These are phyloP conservation scores for Rhinoraja longicauda DNA, from an alignment of 2,797 vertebrate genomes.

Conservation along the genomic window DNA sequence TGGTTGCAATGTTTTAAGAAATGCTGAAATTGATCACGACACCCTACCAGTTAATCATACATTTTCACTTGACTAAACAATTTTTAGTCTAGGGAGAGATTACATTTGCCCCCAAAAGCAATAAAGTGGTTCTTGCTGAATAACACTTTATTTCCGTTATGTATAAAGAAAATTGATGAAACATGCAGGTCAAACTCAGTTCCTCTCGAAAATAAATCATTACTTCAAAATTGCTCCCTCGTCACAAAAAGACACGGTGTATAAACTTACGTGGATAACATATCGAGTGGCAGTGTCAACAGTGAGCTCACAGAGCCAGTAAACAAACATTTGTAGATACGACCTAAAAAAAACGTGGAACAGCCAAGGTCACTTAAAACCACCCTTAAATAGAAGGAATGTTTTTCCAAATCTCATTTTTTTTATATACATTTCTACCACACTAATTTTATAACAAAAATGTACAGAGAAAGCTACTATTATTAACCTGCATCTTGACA, in stretches of 20 bases:
- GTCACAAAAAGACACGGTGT: not conserved
- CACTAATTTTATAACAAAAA: not conserved
- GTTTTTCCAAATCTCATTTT: not conserved
- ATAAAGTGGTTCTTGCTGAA: not conserved
- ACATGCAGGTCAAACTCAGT: no score
- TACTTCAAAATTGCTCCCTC: constrained; percentile 3
- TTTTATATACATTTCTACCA: no score
- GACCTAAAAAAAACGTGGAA: constrained; percentile 63
- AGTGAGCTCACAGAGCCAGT: constrained; percentile 97
- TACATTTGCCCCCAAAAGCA: not conserved
- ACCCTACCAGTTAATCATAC: not conserved
- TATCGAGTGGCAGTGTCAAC: constrained; percentile 89
- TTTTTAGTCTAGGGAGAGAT: not conserved
- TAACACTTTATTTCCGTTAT: not conserved
- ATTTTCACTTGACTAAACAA: not conserved
- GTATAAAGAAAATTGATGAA: no score
- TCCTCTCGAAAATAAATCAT: not conserved
- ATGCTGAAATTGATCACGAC: not conserved
- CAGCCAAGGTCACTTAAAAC: not conserved
- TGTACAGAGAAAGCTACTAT: not conserved
- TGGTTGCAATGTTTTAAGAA: not conserved
- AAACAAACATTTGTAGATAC: constrained; percentile 98
- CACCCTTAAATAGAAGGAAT: not conserved
- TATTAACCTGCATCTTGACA: no score
- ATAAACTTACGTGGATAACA: constrained; percentile 91